phyloP scores from a whole-genome alignment of 23 tunicate genomes.

The Halocynthia roretzi region DNA sequence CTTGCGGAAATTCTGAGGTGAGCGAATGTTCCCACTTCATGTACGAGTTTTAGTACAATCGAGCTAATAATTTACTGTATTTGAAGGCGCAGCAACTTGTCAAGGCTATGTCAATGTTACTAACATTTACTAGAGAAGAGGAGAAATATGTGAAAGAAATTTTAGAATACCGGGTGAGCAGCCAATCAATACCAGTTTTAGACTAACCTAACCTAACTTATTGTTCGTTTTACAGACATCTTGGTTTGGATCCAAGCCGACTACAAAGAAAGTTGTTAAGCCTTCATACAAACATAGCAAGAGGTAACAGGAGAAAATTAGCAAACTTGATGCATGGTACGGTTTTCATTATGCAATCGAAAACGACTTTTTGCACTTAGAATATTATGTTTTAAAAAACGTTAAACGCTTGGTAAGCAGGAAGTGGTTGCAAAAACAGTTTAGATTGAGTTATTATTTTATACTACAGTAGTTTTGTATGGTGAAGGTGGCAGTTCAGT shows the following conservation, averaged over 20 bases:
- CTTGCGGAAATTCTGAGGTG: constrained; percentile 79
- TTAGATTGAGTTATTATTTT: too few relatives aligned
- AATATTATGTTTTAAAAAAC: too few relatives aligned
- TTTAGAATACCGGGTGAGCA: constrained; percentile 58
- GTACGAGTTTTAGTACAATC: not conserved
- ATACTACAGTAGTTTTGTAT: too few relatives aligned
- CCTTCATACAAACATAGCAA: constrained; percentile 21
- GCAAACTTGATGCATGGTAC: too few relatives aligned
- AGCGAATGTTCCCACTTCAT: not conserved
- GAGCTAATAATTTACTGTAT: not conserved
- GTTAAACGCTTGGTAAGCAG: too few relatives aligned
- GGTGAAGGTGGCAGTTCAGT: too few relatives aligned
- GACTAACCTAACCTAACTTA: too few relatives aligned
- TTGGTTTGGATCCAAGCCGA: constrained; percentile 71
- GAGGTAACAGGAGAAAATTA: not conserved
- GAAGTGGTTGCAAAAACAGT: too few relatives aligned
- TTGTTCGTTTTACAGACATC: constrained; percentile 32
- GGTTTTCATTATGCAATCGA: too few relatives aligned
- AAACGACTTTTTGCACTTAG: too few relatives aligned
- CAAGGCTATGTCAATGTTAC: constrained; percentile 59
- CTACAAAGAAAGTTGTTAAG: constrained; percentile 54
- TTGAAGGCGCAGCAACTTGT: constrained; percentile 68
- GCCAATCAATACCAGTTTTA: too few relatives aligned
- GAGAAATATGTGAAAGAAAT: constrained; percentile 67
- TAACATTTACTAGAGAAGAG: constrained; percentile 65